Percentiles rank a stretch among this genome's conserved stretches.
These are phyloP conservation scores for Lypha dubia DNA, from an alignment of 2,888 invertebrate genomes.

Conservation along the genomic window DNA sequence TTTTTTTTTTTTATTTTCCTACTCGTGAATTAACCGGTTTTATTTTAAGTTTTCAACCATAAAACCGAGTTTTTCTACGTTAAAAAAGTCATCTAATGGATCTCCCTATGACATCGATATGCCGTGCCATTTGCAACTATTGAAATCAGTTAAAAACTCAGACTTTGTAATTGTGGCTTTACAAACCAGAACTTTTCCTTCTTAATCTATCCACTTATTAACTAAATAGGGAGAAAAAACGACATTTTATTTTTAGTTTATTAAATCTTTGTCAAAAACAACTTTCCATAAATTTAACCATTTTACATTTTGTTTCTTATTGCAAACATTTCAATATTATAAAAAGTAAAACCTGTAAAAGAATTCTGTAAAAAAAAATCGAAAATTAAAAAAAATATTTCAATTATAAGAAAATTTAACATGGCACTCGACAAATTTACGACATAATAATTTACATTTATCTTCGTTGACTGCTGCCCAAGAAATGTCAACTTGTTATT, in stretches of 20 bases:
- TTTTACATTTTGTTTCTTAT: conserved; percentile 43
- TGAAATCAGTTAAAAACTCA: no score
- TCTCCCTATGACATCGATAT: no score
- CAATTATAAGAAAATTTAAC: conserved; percentile 73
- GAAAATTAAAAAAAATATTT: conserved; percentile 54
- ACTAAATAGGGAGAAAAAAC: background rate
- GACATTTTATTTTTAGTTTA: background rate
- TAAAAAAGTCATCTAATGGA: no score
- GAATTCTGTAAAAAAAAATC: conserved; percentile 23
- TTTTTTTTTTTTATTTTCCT: no score
- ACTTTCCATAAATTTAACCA: conserved; percentile 49
- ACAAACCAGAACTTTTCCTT: no score
- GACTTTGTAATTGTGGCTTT: no score
- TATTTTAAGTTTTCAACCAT: no score
- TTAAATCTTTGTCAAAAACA: background rate
- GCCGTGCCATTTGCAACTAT: no score
- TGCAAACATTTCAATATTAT: conserved; percentile 19
- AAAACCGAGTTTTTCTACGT: no score
- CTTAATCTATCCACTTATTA: background rate
- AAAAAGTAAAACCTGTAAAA: conserved; percentile 48
- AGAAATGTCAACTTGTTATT: conserved; percentile 71
- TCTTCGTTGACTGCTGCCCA: conserved; percentile 78
- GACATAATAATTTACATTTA: conserved; percentile 83
- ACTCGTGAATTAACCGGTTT: no score
- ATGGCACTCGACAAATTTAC: conserved; percentile 78